phyloP scores from a whole-genome alignment of 1,140 invertebrate genomes.

The Ptiloglossa arizonensis region DNA sequence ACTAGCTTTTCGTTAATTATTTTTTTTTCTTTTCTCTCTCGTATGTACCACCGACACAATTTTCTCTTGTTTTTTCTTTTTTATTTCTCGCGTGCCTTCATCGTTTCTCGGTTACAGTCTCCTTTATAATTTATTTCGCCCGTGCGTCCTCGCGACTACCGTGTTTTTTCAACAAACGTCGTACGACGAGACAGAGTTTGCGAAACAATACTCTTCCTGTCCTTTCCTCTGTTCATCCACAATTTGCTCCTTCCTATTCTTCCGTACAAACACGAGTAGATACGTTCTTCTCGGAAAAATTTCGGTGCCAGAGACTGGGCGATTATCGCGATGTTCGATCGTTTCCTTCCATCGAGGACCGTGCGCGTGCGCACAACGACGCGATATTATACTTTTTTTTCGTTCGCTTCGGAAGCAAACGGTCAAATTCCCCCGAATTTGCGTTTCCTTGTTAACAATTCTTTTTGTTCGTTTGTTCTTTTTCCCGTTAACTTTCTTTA shows the following conservation, averaged over 20 bases:
- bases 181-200: conserved; percentile 61
- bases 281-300: conserved; percentile 43
- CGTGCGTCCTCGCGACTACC: background rate
- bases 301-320: conserved; percentile 38
- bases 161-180: background rate
- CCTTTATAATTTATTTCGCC: background rate
- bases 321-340: conserved; percentile 37
- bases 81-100: background rate
- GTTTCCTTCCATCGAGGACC: conserved; percentile 25
- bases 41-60: background rate
- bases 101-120: background rate
- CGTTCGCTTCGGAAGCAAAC: background rate
- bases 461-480: too few species aligned
- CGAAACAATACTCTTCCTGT: conserved; percentile 45
- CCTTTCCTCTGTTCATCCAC: conserved; percentile 62
- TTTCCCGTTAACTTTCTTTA: conserved; percentile 9
- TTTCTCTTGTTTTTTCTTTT: background rate
- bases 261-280: conserved; percentile 49
- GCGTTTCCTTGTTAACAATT: too few species aligned
- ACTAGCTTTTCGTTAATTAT: background rate
- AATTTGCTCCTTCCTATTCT: conserved; percentile 60
- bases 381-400: too few species aligned
- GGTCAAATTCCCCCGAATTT: too few species aligned
- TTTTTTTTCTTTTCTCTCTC: conserved; percentile 4
- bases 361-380: background rate